Base-by-base conservation (phyloP, 2,888 invertebrate genomes). In the Tricholauxania praeusta region DNA sequence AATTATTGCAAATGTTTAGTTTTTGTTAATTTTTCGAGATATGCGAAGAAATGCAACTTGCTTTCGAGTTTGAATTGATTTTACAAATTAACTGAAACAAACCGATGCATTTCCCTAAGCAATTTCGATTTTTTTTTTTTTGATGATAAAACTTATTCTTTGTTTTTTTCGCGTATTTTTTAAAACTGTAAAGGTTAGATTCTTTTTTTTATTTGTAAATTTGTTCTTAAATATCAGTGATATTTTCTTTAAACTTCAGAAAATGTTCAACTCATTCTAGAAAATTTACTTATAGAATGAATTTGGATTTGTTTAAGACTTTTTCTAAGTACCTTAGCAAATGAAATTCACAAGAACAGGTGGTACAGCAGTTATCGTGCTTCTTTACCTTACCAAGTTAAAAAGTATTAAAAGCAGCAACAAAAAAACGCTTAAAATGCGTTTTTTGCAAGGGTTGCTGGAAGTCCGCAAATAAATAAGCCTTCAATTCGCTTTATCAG, bases 31-130 rank as follows among this genome's bases (percentile, higher is more conserved):
- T 70, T 65, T 60, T 53, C 17, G 17, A n/a, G 62, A 72, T 68
- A 72, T 75, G 75, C 72, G 69, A 64, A 70, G 70, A 60, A 60
- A 57, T 76, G 78, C 76, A 79, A 79, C 79, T 80, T 80, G 79
- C 79, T 77, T 79, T 79, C 77, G 72, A 77, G 75, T 78, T 73
- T 74, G 79, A 79, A 76, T 76, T 75, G 17, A n/a, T 71, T 68
- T 64, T 71, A 62, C 69, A 73, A 75, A 78, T 79, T 79, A 79
- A 78, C 78, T 78, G 78, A 78, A 79, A 79, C 76, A 78, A 79
- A 79, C 77, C 79, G 79, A 79, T 79, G 79, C 79, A 78, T 74
- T 70, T 72, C 76, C 73, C 67, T 22, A 22, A 22, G 22, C 22
- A 22, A 22, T 55, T 52, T 55, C 15, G 3, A 73, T 19, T 65